These are phyloP conservation scores for Syrmaticus mikado DNA, from an alignment of 2,113 vertebrate genomes.

Conservation along the genomic window DNA sequence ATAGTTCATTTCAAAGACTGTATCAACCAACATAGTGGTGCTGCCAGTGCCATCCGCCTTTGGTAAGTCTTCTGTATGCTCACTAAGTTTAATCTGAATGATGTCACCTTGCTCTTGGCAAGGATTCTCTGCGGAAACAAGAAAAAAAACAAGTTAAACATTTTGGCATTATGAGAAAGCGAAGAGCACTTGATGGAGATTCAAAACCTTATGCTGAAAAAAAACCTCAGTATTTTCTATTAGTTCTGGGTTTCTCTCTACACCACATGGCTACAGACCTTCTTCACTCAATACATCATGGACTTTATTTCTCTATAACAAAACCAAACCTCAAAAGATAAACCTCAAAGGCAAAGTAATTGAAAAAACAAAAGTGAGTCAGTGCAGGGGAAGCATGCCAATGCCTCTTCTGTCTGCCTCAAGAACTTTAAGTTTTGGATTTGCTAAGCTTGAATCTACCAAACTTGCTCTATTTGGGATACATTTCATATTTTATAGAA, in stretches of 20 bases:
- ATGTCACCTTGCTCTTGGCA: constrained; percentile 98
- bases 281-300: not conserved
- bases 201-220: not conserved
- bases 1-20: constrained; percentile 99
- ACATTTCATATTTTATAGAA: not conserved
- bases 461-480: not conserved
- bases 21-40: constrained; percentile 99
- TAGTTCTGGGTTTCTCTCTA: not conserved
- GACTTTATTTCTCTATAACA: not conserved
- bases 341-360: not conserved
- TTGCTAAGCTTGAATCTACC: not conserved
- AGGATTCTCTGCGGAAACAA: constrained; percentile 90
- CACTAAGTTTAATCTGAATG: constrained; percentile 99
- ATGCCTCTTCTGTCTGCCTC: not conserved
- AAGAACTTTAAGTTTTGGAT: not conserved
- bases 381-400: not conserved
- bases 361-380: not conserved
- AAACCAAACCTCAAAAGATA: not conserved
- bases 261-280: not conserved
- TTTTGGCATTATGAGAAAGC: not conserved
- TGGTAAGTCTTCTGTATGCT: constrained; percentile 94
- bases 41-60: constrained; percentile 97
- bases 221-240: not conserved
- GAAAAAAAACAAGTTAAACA: not conserved
- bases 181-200: not conserved